phyloP scores from a whole-genome alignment of 2,888 invertebrate species.

The Parnassius glacialis region DNA sequence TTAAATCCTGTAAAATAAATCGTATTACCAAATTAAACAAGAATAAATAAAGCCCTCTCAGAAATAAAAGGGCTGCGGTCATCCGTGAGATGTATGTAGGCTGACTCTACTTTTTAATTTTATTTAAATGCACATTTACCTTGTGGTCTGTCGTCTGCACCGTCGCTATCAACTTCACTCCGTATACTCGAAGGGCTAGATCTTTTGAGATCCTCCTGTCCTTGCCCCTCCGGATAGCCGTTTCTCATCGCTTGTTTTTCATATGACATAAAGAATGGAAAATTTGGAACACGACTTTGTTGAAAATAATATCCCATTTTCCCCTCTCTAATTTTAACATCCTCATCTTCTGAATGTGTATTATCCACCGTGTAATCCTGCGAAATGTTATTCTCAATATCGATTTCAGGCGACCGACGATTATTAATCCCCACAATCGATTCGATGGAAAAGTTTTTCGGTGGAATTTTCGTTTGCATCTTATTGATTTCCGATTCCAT shows the following conservation, averaged over 20 bases:
- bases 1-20: no score
- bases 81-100: no score
- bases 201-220: slow-evolving; percentile 63
- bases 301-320: slow-evolving; percentile 72
- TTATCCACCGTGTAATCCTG: slow-evolving; percentile 57
- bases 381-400: slow-evolving; percentile 68
- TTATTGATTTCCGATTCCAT: slow-evolving; percentile 74
- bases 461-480: slow-evolving; percentile 71
- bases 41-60: background rate
- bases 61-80: no score
- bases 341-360: slow-evolving; percentile 65
- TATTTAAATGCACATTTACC: slow-evolving; percentile 47
- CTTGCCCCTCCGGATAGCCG: slow-evolving; percentile 46
- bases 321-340: slow-evolving; percentile 61
- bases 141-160: slow-evolving; percentile 67
- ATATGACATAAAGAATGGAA: slow-evolving; percentile 75
- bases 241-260: slow-evolving; percentile 61
- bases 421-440: slow-evolving; percentile 78
- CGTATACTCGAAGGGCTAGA: slow-evolving; percentile 70
- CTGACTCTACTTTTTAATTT: no score
- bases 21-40: background rate
- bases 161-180: slow-evolving; percentile 74
- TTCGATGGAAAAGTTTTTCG: slow-evolving; percentile 84
- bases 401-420: slow-evolving; percentile 69
- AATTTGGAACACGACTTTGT: slow-evolving; percentile 69